phyloP scores from a whole-genome alignment of 2,888 invertebrate genomes.

The Aleiodes alternator region DNA sequence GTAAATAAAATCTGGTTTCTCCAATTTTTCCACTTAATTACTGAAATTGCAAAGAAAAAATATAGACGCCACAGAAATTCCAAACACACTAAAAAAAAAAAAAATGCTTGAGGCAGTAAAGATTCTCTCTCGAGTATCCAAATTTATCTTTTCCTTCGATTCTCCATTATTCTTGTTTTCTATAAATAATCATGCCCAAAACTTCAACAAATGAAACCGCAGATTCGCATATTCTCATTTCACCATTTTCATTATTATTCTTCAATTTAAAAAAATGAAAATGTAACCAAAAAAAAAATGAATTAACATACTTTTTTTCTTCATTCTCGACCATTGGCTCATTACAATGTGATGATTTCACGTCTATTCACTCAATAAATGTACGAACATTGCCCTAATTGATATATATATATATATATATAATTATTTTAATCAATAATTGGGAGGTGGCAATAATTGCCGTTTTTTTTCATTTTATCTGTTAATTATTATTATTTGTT shows the following conservation, averaged over 20 bases:
- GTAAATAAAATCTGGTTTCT: too few relatives aligned
- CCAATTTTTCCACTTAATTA: too few relatives aligned
- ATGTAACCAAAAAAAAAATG: conserved; percentile 62
- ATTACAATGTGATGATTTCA: conserved; percentile 37
- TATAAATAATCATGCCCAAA: too few relatives aligned
- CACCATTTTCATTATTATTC: neutral
- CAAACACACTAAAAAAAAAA: too few relatives aligned
- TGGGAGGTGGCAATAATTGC: conserved; percentile 37
- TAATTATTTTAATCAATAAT: conserved; percentile 43
- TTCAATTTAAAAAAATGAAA: conserved; percentile 65
- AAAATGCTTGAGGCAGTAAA: too few relatives aligned
- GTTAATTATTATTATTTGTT: conserved; percentile 30
- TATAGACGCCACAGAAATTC: too few relatives aligned
- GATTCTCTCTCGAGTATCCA: too few relatives aligned
- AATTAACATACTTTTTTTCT: conserved; percentile 58
- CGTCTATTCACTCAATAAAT: conserved; percentile 54
- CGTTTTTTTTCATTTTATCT: neutral
- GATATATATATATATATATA: conserved; percentile 51
- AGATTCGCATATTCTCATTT: too few relatives aligned
- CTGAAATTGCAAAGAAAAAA: too few relatives aligned
- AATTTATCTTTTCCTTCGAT: too few relatives aligned
- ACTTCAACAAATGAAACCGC: too few relatives aligned
- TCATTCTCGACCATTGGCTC: conserved; percentile 2
- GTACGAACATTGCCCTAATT: conserved; percentile 45
- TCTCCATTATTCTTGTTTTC: too few relatives aligned